Base-by-base conservation (phyloP, 2,113 vertebrate species). In the Lutjanus erythropterus region DNA sequence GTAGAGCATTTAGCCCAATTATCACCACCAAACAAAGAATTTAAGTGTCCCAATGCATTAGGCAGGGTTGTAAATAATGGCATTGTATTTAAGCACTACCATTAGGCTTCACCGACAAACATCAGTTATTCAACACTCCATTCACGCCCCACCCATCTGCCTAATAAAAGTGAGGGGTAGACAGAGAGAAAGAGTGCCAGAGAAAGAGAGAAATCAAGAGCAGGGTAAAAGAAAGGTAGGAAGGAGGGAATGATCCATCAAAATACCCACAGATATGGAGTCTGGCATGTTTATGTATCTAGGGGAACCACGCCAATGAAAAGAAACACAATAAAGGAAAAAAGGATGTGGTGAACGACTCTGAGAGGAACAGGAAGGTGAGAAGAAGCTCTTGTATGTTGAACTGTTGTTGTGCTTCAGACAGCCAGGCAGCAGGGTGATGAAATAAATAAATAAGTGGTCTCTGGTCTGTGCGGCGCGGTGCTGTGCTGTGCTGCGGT, bases 401-500 rank as follows among this genome's bases (percentile, higher is more conserved):
- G 82, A 84, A 87, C 89, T 89, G 86, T 94, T 94, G 91, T 93
- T 92, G 91, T 94, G 84, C 86, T 83, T 86, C 88, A 87, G 88
- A 84, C 90, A 91, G 89, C 60, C 83, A 86, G 87, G 92, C 92
- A 91, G 93, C 84, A 86, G 92, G 92, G 92, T 90, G 91, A 95
- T 91, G 92, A 95, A 95, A 95, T 94, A 94, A 93, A 95, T 94
- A 95, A 94, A 91, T 90, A 91, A 93, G 75, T 81, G 87, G 86
- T 92, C 90, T 93, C 87, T 90, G 89, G 91, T 91, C 91, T 91
- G 91, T 80, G 86, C 58, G 81, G 91, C 84, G 70, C 73, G 81
- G 72, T 86, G 82, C 87, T 85, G 87, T 81, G 84, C 86, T 89
- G 77, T 84, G 88, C 85, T 89, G 90, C 73, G 88, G 92, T 94